Conservation (phyloP, 2,888 invertebrate species). For the Drosophila quinaria region DNA sequence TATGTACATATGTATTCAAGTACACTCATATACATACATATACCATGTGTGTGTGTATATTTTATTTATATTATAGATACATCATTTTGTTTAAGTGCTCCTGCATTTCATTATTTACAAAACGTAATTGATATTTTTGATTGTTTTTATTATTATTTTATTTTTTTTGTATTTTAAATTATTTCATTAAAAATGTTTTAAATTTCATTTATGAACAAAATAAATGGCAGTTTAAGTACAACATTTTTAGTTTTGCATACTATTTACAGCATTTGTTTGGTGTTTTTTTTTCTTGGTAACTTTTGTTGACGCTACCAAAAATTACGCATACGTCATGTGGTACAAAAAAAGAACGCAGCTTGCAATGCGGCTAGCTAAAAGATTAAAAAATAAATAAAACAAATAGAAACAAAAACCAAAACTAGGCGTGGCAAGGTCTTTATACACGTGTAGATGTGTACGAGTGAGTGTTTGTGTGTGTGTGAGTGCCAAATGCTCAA, state of each 20-base stretch:
- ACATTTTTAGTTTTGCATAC: conserved; percentile 27
- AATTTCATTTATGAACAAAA: conserved; percentile 31
- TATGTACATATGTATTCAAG: conserved; percentile 16
- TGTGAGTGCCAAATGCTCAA: conserved; percentile 38
- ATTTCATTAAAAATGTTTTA: neutral
- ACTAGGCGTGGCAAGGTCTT: conserved; percentile 58
- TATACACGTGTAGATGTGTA: conserved; percentile 45
- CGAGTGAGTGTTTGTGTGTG: conserved; percentile 9
- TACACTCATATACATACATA: neutral
- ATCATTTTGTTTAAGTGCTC: conserved; percentile 17
- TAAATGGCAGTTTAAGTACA: conserved; percentile 43
- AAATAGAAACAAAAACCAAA: conserved; percentile 38
- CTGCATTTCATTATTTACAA: conserved; percentile 26
- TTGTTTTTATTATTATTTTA: neutral
- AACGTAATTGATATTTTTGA: conserved; percentile 13
- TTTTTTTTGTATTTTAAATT: conserved; percentile 1
- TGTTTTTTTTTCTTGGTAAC: conserved; percentile 12
- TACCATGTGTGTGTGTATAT: conserved; percentile 1
- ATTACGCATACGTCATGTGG: conserved; percentile 79
- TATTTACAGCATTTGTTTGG: conserved; percentile 65
- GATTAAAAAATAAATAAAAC: conserved; percentile 38
- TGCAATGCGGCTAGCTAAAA: conserved; percentile 77
- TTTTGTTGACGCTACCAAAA: conserved; percentile 51
- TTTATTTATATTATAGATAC: conserved; percentile 14
- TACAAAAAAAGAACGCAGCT: conserved; percentile 73